phyloP scores from a whole-genome alignment of 2,797 vertebrate species.

The Benthosema pterotum region DNA sequence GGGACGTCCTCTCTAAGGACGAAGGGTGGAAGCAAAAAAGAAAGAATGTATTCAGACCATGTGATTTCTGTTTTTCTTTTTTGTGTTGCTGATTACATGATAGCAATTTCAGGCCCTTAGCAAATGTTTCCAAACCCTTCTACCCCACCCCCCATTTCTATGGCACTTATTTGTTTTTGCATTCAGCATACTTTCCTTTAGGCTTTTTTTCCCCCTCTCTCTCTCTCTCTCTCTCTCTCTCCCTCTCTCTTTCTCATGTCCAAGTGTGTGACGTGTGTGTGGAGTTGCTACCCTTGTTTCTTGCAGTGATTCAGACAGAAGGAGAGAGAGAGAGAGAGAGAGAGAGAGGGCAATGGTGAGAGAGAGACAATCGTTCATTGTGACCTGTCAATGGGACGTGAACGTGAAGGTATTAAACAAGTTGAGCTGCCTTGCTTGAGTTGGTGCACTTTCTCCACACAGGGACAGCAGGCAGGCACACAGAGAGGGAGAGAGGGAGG shows the following conservation, averaged over 20 bases:
- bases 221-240: neutral
- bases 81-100: slow-evolving; percentile 59
- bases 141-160: slow-evolving; percentile 22
- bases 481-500: slow-evolving; percentile 17
- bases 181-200: slow-evolving; percentile 61
- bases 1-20: slow-evolving; percentile 13
- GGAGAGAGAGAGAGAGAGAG: slow-evolving; percentile 24
- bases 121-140: slow-evolving; percentile 68
- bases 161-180: slow-evolving; percentile 28
- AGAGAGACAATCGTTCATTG: slow-evolving; percentile 53
- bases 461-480: slow-evolving; percentile 33
- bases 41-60: slow-evolving; percentile 70
- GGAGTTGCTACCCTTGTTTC: slow-evolving; percentile 72
- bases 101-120: slow-evolving; percentile 57
- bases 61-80: slow-evolving; percentile 54
- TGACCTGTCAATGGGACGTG: slow-evolving; percentile 54
- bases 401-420: slow-evolving; percentile 64
- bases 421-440: slow-evolving; percentile 26
- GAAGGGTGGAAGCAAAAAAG: slow-evolving; percentile 68
- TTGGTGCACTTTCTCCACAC: slow-evolving; percentile 41
- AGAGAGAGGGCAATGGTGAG: neutral
- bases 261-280: slow-evolving; percentile 65
- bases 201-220: slow-evolving; percentile 26
- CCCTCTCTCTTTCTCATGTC: slow-evolving; percentile 20
- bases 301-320: slow-evolving; percentile 48